Conservation (phyloP, 2,888 invertebrate species). For the Acleris laterana region DNA sequence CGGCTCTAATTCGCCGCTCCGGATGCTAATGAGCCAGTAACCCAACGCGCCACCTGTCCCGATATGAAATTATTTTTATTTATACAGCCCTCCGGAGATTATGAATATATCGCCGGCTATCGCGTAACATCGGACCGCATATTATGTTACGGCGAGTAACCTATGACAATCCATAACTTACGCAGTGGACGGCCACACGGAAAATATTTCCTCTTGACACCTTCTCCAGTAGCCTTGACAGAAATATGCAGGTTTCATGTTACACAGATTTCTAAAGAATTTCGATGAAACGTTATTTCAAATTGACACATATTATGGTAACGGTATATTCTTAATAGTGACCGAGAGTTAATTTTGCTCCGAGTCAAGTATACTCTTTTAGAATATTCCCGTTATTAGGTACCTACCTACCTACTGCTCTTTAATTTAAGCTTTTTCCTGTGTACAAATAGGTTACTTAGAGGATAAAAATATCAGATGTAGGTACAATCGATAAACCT, state of each 20-base stretch:
- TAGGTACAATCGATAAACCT: slow-evolving; percentile 23
- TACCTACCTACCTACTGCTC: no score
- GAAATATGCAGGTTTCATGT: slow-evolving; percentile 47
- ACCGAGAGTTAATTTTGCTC: not conserved
- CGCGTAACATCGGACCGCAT: slow-evolving; percentile 67
- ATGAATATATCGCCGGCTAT: slow-evolving; percentile 75
- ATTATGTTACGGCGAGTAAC: slow-evolving; percentile 71
- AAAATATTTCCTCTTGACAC: slow-evolving; percentile 57
- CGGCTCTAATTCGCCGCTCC: slow-evolving; percentile 68
- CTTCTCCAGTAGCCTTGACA: slow-evolving; percentile 56
- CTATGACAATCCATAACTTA: slow-evolving; percentile 71
- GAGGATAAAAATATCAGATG: slow-evolving; percentile 12
- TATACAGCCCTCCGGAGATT: slow-evolving; percentile 76
- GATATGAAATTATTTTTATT: slow-evolving; percentile 78
- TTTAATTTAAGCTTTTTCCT: no score
- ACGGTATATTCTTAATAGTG: slow-evolving; percentile 6
- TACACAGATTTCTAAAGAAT: slow-evolving; percentile 37
- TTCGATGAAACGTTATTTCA: slow-evolving; percentile 19
- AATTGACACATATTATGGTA: slow-evolving; percentile 21
- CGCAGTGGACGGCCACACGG: slow-evolving; percentile 48
- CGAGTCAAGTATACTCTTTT: not conserved
- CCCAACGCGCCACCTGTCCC: slow-evolving; percentile 79
- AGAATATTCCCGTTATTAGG: not conserved
- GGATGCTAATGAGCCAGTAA: slow-evolving; percentile 77
- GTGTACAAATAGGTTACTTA: no score